Percentiles rank a stretch among this genome's conserved stretches.
Evolutionary conservation across 2,113 vertebrate genomes (phyloP).

Genomic region (Sterna hirundo): DNA sequence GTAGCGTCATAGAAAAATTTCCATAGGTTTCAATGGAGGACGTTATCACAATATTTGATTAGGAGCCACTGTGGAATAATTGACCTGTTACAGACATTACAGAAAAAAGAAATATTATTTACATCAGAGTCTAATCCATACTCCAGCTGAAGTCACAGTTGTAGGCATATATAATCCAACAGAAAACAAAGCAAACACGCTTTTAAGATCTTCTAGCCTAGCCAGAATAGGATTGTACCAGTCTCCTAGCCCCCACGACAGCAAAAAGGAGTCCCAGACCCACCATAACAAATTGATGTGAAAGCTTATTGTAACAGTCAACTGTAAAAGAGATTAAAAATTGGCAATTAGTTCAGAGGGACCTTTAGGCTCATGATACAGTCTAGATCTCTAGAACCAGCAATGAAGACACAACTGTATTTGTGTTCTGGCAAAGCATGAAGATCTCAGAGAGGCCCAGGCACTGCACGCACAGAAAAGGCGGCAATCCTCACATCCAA

Average conservation of each 20-base stretch:
- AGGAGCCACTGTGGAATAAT: not conserved
- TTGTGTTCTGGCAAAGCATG: not conserved
- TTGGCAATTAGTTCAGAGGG: not conserved
- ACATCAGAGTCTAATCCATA: not conserved
- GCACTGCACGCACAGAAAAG: not conserved
- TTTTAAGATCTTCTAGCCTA: not conserved
- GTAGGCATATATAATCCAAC: fast-evolving
- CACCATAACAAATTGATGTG: not conserved
- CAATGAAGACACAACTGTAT: not conserved
- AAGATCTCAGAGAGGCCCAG: not conserved
- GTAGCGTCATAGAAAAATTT: not conserved
- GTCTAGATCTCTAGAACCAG: not conserved
- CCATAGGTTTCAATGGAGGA: not conserved
- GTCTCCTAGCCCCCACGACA: not conserved
- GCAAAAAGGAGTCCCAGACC: not conserved
- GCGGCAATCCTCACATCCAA: not conserved
- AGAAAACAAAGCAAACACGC: not conserved
- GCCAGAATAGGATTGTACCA: not conserved
- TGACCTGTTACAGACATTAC: not conserved
- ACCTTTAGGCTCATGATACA: not conserved
- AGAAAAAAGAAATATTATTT: not conserved
- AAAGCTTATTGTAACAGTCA: not conserved
- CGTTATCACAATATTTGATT: not conserved
- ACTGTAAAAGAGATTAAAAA: not conserved
- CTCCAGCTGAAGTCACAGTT: not conserved